These are phyloP conservation scores for Phoxinus dragarum DNA, from an alignment of 2,797 vertebrate genomes.

Conservation along the genomic window DNA sequence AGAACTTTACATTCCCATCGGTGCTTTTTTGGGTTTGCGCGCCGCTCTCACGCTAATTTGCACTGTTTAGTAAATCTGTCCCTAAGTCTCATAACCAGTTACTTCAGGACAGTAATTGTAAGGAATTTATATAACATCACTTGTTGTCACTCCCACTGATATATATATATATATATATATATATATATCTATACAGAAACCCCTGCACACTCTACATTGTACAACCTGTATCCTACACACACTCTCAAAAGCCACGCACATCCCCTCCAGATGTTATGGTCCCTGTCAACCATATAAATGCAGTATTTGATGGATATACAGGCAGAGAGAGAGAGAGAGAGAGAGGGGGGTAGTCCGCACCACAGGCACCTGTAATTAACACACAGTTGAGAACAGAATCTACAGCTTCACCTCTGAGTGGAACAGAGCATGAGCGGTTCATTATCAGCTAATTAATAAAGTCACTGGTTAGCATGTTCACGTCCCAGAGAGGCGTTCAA, in stretches of 20 bases:
- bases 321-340: constrained; percentile 1
- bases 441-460: constrained; percentile 75
- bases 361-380: constrained; percentile 48
- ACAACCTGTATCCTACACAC: neutral
- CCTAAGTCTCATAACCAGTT: neutral
- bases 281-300: neutral
- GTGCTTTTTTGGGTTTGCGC: too few species aligned
- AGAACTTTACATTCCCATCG: too few species aligned
- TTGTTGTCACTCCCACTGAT: too few species aligned
- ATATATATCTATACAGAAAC: neutral
- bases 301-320: constrained; percentile 7
- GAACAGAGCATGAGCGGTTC: constrained; percentile 67
- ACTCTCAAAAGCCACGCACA: constrained; percentile 8
- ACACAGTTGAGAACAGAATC: constrained; percentile 37
- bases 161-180: too few species aligned
- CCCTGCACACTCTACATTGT: neutral
- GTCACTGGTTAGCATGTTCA: constrained; percentile 64
- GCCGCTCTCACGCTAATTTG: too few species aligned
- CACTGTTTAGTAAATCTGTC: too few species aligned
- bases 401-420: constrained; percentile 53
- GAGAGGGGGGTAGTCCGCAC: neutral
- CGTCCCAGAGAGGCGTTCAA: constrained; percentile 66
- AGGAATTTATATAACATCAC: neutral
- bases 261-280: constrained; percentile 22
- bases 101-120: neutral